phyloP scores from a whole-genome alignment of 2,888 invertebrate species.

The Heliothis peltigera region DNA sequence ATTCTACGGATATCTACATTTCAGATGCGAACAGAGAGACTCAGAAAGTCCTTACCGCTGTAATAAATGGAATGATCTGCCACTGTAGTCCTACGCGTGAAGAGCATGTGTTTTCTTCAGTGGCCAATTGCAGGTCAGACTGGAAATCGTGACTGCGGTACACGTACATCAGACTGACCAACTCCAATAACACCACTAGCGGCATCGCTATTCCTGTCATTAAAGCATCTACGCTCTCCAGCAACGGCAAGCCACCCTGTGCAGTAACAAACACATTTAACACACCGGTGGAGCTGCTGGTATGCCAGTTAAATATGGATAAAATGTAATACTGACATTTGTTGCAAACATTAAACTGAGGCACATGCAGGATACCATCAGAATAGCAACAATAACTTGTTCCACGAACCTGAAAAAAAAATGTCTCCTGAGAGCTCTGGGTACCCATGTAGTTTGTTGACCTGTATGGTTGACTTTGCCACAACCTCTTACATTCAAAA shows the following conservation, averaged over 20 bases:
- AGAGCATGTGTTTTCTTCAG: slow-evolving; percentile 80
- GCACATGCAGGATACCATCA: slow-evolving; percentile 75
- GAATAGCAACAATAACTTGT: slow-evolving; percentile 73
- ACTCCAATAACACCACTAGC: slow-evolving; percentile 75
- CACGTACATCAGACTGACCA: slow-evolving; percentile 76
- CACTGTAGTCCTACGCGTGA: slow-evolving; percentile 76
- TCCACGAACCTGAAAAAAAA: slow-evolving; percentile 75
- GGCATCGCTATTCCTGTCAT: slow-evolving; percentile 76
- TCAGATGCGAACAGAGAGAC: too few relatives aligned
- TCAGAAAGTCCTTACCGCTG: slow-evolving; percentile 67
- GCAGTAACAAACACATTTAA: slow-evolving; percentile 14
- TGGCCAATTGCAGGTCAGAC: slow-evolving; percentile 81
- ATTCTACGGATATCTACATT: too few relatives aligned
- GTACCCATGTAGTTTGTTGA: too few relatives aligned
- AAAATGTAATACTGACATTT: slow-evolving; percentile 68
- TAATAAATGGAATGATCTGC: slow-evolving; percentile 77
- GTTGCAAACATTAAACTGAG: slow-evolving; percentile 77
- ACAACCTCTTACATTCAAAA: too few relatives aligned
- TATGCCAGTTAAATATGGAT: not conserved
- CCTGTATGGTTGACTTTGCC: too few relatives aligned
- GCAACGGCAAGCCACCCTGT: slow-evolving; percentile 78
- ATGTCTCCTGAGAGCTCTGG: too few relatives aligned
- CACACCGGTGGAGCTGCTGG: not conserved
- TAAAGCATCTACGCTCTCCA: slow-evolving; percentile 79
- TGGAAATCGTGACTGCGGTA: slow-evolving; percentile 80